Percentiles rank a stretch among this genome's conserved stretches.
phyloP scores from a whole-genome alignment of 2,888 invertebrate species.

The Saturnia japonica region DNA sequence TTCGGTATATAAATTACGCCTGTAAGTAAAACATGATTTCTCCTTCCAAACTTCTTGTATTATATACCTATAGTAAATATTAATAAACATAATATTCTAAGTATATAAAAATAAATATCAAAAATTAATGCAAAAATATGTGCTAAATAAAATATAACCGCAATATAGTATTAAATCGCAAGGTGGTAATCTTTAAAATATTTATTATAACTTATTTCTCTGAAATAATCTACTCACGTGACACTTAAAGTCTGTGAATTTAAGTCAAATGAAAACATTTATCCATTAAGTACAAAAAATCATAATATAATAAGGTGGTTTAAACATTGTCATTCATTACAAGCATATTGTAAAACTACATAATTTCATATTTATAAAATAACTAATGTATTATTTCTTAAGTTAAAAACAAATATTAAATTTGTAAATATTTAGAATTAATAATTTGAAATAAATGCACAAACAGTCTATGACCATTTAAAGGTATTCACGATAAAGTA shows the following conservation, averaged over 20 bases:
- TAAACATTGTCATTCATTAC: neutral
- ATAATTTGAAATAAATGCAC: neutral
- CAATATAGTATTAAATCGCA: neutral
- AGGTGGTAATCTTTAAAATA: neutral
- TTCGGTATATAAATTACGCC: too few relatives aligned
- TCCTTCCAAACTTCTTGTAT: too few relatives aligned
- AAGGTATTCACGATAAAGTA: neutral
- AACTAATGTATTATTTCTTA: neutral
- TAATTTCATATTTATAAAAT: neutral
- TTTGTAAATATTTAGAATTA: neutral
- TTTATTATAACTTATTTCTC: neutral
- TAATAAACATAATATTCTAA: too few relatives aligned
- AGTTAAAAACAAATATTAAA: neutral
- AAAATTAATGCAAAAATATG: slow-evolving; percentile 3
- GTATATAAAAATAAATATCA: neutral
- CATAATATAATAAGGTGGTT: neutral
- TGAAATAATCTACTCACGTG: neutral
- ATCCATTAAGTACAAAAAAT: neutral
- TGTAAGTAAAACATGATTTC: too few relatives aligned
- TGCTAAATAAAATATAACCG: neutral
- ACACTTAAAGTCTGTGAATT: neutral
- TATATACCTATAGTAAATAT: too few relatives aligned
- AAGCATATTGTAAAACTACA: neutral
- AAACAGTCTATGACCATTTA: neutral
- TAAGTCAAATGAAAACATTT: neutral